Percentiles rank a stretch among this genome's conserved stretches.
Conservation (phyloP, 2,888 invertebrate genomes). For the Trichopria drosophilae region DNA sequence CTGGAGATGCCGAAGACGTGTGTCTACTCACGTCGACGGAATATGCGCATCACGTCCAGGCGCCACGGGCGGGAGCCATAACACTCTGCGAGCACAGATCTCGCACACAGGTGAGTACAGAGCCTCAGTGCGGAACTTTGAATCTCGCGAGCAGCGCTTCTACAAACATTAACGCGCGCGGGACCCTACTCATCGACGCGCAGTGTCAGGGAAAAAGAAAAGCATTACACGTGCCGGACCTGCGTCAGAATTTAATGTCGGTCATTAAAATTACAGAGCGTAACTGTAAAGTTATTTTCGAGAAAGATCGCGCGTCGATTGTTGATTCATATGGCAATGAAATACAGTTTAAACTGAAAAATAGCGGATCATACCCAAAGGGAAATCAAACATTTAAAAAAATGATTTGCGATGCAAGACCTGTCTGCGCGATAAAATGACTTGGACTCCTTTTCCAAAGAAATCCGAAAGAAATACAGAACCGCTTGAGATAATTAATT, state of each 20-base stretch:
- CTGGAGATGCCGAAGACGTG: not conserved
- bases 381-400: too few species aligned
- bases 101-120: slow-evolving; percentile 6
- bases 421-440: slow-evolving; percentile 21
- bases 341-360: too few species aligned
- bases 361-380: too few species aligned
- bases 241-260: slow-evolving; percentile 20
- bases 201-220: slow-evolving; percentile 15
- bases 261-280: slow-evolving; percentile 22
- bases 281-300: not conserved
- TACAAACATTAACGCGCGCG: slow-evolving; percentile 14
- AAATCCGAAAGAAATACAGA: slow-evolving; percentile 13
- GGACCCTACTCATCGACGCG: slow-evolving; percentile 15
- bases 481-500: slow-evolving; percentile 19
- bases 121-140: slow-evolving; percentile 8
- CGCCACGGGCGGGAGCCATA: too few species aligned
- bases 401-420: slow-evolving; percentile 14
- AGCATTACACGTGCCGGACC: slow-evolving; percentile 16
- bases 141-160: slow-evolving; percentile 23
- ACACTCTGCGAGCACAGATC: slow-evolving; percentile 16
- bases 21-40: too few species aligned
- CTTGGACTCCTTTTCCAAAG: slow-evolving; percentile 24
- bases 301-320: not conserved
- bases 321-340: not conserved
- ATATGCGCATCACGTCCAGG: too few species aligned